Percentiles rank a stretch among this genome's conserved stretches.
These are phyloP conservation scores for Polydrusus pterygomalis DNA, from an alignment of 2,888 invertebrate genomes.

Conservation along the genomic window DNA sequence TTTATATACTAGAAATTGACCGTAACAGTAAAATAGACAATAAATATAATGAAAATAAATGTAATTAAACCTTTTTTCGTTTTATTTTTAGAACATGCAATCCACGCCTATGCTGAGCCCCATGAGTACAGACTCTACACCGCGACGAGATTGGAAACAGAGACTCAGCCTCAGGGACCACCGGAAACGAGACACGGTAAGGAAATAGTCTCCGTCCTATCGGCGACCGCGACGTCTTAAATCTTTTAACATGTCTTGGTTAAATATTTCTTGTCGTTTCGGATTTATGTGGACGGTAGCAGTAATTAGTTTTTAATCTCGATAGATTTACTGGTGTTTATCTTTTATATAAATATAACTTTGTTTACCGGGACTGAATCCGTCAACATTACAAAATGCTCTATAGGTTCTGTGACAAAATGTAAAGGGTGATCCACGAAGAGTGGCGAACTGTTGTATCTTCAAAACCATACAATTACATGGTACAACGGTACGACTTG, in stretches of 20 bases:
- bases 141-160: slow-evolving; percentile 82
- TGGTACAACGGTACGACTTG: too few relatives aligned
- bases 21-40: too few relatives aligned
- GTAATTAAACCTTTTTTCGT: background rate
- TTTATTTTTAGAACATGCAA: slow-evolving; percentile 61
- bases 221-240: background rate
- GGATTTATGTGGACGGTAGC: background rate
- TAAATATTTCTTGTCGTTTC: slow-evolving; percentile 15
- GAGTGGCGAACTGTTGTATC: too few relatives aligned
- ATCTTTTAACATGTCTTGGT: slow-evolving; percentile 12
- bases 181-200: slow-evolving; percentile 75
- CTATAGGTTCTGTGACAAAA: too few relatives aligned
- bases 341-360: background rate
- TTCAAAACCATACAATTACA: too few relatives aligned
- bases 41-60: too few relatives aligned
- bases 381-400: too few relatives aligned
- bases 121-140: slow-evolving; percentile 78
- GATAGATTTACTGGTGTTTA: background rate
- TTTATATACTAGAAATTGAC: too few relatives aligned
- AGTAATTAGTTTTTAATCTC: background rate
- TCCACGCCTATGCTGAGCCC: slow-evolving; percentile 78
- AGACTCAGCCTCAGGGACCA: slow-evolving; percentile 83
- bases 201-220: slow-evolving; percentile 45
- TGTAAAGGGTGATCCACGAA: too few relatives aligned
- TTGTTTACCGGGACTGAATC: too few relatives aligned